Evolutionary conservation across 2,888 invertebrate species (phyloP).

Genomic region (Apamea monoglypha): DNA sequence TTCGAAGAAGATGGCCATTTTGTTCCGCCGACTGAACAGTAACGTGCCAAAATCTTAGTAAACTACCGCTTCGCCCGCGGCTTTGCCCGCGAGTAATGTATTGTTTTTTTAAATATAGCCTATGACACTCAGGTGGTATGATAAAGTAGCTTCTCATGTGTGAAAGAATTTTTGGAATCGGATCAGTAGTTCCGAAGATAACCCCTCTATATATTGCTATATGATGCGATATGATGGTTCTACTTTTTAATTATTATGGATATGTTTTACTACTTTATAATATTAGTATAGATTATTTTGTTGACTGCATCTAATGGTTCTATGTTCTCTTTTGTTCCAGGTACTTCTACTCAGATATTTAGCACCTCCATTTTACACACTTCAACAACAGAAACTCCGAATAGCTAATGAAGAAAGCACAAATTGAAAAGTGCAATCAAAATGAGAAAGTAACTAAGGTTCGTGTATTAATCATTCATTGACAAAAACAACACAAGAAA

Average conservation of each 20-base stretch:
- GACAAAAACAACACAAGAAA: slow-evolving; percentile 28
- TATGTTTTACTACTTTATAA: too few relatives aligned
- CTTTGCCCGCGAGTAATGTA: background rate
- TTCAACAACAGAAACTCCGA: slow-evolving; percentile 3
- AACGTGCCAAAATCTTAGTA: background rate
- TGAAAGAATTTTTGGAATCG: background rate
- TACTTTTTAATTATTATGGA: too few relatives aligned
- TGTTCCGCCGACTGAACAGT: background rate
- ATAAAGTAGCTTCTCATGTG: background rate
- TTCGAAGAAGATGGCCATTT: background rate
- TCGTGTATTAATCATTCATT: slow-evolving; percentile 32
- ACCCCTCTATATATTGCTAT: too few relatives aligned
- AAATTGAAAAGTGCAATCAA: slow-evolving; percentile 25
- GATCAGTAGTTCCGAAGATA: background rate
- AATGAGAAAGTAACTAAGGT: slow-evolving; percentile 25
- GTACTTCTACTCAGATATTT: slow-evolving; percentile 34
- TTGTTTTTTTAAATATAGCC: background rate
- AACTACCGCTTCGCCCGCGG: background rate
- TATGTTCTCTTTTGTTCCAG: slow-evolving; percentile 52
- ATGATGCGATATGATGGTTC: too few relatives aligned
- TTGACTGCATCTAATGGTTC: slow-evolving; percentile 32
- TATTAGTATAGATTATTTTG: background rate
- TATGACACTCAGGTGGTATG: background rate
- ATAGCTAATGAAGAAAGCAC: slow-evolving; percentile 24
- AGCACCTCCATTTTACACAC: slow-evolving; percentile 10